A percentile compares a stretch with the other conserved stretches of the same genome.
phyloP scores from a whole-genome alignment of 2,888 invertebrate genomes.

The Megamerina dolium region DNA sequence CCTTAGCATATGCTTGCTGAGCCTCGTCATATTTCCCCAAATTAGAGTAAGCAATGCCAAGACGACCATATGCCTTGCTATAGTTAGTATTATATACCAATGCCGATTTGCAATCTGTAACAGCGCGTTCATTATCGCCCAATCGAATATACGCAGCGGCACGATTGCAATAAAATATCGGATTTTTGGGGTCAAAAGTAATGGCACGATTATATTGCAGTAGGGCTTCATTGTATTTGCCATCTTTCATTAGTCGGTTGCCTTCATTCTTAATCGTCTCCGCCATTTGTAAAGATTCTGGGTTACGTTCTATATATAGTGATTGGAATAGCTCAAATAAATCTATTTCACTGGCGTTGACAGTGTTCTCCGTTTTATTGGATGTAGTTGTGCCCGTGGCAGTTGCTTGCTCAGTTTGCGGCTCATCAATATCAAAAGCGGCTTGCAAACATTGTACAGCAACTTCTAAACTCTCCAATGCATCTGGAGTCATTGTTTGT shows the following conservation, averaged over 20 bases:
- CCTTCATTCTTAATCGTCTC: conserved; percentile 84
- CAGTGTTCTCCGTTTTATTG: conserved; percentile 7
- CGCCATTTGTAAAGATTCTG: conserved; percentile 61
- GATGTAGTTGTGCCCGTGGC: conserved; percentile 8
- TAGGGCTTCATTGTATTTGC: conserved; percentile 74
- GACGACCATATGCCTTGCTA: conserved; percentile 89
- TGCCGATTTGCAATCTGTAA: conserved; percentile 86
- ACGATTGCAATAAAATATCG: conserved; percentile 94
- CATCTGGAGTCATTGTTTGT: conserved; percentile 38
- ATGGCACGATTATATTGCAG: conserved; percentile 83
- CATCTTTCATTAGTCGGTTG: conserved; percentile 80
- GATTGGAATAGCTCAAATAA: conserved; percentile 50
- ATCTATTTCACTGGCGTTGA: conserved; percentile 45
- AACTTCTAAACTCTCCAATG: conserved; percentile 65
- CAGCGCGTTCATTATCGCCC: conserved; percentile 74
- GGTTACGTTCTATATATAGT: conserved; percentile 48
- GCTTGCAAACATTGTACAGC: conserved; percentile 91
- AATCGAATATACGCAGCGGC: conserved; percentile 93
- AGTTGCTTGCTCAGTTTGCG: conserved; percentile 15
- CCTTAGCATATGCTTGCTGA: conserved; percentile 77
- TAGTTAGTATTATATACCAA: conserved; percentile 84
- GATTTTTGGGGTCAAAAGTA: conserved; percentile 76
- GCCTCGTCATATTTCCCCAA: conserved; percentile 79
- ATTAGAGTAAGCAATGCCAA: conserved; percentile 79
- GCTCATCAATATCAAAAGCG: conserved; percentile 64